Evolutionary conservation across 2,113 vertebrate species (phyloP).

Genomic region (Chaenogobius annularis): DNA sequence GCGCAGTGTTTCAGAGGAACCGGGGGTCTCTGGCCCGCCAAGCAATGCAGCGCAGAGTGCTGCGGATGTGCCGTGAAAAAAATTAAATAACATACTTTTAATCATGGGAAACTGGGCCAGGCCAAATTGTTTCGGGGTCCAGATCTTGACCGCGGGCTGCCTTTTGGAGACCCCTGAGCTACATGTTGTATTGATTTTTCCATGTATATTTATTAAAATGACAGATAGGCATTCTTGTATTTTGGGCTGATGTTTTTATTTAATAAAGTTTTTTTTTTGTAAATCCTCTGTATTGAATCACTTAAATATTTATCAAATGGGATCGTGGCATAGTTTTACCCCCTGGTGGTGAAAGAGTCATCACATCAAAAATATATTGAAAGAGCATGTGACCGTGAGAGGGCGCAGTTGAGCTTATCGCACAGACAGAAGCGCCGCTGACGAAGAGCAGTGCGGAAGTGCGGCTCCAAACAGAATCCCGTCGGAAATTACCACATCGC

Average conservation of each 20-base stretch:
- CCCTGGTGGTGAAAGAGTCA: too few species aligned
- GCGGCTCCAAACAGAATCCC: constrained; percentile 52
- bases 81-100: too few species aligned
- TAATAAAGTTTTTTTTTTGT: not conserved
- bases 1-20: too few species aligned
- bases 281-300: not conserved
- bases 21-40: too few species aligned
- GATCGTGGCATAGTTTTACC: not conserved
- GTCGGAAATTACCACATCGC: constrained; percentile 43
- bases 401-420: not conserved
- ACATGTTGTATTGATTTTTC: not conserved
- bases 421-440: not conserved
- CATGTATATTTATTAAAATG: not conserved
- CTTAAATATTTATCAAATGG: too few species aligned
- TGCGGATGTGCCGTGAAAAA: too few species aligned
- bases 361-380: too few species aligned
- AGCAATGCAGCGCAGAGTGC: too few species aligned
- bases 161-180: too few species aligned
- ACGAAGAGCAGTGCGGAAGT: constrained; percentile 51
- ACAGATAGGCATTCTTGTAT: not conserved
- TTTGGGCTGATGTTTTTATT: not conserved
- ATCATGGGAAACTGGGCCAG: too few species aligned
- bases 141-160: too few species aligned
- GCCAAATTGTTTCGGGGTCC: too few species aligned
- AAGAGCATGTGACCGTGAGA: not conserved